A percentile compares a stretch with the other conserved stretches of the same genome.
Conservation (phyloP, 2,113 vertebrate species). For the Callaeas wilsoni region DNA sequence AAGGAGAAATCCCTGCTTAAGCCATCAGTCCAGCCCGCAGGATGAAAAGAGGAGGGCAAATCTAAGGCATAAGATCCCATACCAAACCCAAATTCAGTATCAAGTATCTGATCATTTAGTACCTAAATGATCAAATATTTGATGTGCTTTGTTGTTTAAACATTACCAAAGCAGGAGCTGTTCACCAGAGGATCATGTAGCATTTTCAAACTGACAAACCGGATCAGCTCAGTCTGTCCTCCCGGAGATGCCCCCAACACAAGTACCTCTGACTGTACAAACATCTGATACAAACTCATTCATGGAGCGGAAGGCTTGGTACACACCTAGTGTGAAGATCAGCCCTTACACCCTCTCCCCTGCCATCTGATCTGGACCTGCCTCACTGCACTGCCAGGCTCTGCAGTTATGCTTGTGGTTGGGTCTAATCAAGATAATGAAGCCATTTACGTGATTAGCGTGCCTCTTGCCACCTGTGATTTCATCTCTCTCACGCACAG, state of each 20-base stretch:
- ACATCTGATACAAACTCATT: not conserved
- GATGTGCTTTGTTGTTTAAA: not conserved
- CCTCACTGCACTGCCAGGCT: not conserved
- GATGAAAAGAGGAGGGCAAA: not conserved
- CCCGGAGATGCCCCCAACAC: not conserved
- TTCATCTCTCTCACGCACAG: not conserved
- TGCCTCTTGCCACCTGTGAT: not conserved
- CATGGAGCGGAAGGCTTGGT: rapidly evolving
- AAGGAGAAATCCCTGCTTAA: not conserved
- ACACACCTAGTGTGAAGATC: not conserved
- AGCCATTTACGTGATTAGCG: not conserved
- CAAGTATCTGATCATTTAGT: not conserved
- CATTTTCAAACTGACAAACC: not conserved
- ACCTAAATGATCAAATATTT: not conserved
- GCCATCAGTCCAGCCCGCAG: not conserved
- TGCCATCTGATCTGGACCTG: not conserved
- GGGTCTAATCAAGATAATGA: not conserved
- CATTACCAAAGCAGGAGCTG: not conserved
- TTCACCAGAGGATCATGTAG: not conserved
- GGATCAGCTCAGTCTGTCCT: not conserved
- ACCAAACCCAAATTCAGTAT: not conserved
- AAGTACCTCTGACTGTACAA: not conserved
- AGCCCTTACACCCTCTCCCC: not conserved
- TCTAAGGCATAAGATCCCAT: not conserved
- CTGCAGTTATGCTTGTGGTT: not conserved